Evolutionary conservation across 2,113 vertebrate genomes (phyloP).

Genomic region (Barnardius zonarius): DNA sequence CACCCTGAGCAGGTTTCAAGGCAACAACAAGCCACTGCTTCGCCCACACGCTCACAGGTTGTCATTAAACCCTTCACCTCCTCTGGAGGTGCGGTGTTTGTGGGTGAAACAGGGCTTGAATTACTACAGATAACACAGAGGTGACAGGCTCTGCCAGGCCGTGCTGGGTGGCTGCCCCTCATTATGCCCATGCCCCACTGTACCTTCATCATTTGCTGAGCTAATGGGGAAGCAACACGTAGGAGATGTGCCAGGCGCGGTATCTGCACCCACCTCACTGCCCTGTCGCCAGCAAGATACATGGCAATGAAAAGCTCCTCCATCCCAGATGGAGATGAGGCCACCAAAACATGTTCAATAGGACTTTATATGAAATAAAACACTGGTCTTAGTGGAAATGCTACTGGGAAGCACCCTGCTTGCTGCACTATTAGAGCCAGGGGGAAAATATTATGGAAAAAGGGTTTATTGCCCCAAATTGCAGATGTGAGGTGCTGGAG

Average conservation of each 20-base stretch:
- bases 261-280: not conserved
- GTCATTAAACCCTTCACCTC: not conserved
- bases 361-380: not conserved
- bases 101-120: not conserved
- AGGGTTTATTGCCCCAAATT: not conserved
- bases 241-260: fast-evolving
- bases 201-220: not conserved
- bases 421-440: not conserved
- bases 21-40: not conserved
- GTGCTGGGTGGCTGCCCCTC: not conserved
- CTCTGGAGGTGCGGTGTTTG: not conserved
- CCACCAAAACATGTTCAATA: not conserved
- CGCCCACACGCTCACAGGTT: not conserved
- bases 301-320: not conserved
- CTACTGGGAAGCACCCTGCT: not conserved
- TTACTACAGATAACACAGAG: not conserved
- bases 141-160: not conserved
- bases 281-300: not conserved
- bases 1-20: not conserved
- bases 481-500: not conserved
- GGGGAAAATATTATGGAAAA: not conserved
- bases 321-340: not conserved
- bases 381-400: not conserved
- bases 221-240: not conserved
- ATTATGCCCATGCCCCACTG: fast-evolving